Evolutionary conservation across 1,140 invertebrate genomes (phyloP), one percentile per base, ranked within the genome.

Genomic region (Protaetia brevitarsis): DNA sequence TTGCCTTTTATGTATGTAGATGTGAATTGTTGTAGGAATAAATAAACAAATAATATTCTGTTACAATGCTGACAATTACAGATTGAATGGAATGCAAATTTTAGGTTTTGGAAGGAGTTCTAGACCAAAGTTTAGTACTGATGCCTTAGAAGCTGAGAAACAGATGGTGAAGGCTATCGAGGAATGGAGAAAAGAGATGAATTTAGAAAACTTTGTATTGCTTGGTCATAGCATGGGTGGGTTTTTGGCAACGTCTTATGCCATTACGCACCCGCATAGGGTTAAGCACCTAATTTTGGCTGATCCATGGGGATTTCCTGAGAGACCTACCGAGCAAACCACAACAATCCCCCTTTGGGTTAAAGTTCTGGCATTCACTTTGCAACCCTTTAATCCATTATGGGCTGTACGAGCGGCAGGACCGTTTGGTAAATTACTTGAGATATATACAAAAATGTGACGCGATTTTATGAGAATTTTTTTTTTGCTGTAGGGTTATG

Each of bases 271-370:
- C 83, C 93, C 94, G 4, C 83, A 92, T 68, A 85, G 88, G 70
- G 91, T 99, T 0, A 85, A 90, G 64, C 95, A 98, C 80, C 79
- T 99, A 1, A 90, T 99, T 69, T 81, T 99, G 21, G 94, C 94
- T 1, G 97, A 99, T 81, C 95, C 97, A 0, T 99, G 97, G 97
- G 97, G 97, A n/a, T 96, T 98, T 78, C 88, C 93, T 0, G 92
- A 96, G 76, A 86, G 84, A 71, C 92, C 94, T 0, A 68, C 79
- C 1, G 87, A 91, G 70, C 77, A 83, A 7, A 34, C 7, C 31
- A n/a, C n/a, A 34, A 82, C 84, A 68, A 77, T 93, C 21, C 92
- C 92, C 4, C 72, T 93, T 1, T 94, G 91, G 92, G 85, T 92
- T 0, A 86, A 88, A 69, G 89, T 86, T 1, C 82, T 94, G 65